Evolutionary conservation across 2,113 vertebrate species (phyloP), one percentile per base, ranked within the genome.

Genomic region (Periophthalmodon schlosseri): DNA sequence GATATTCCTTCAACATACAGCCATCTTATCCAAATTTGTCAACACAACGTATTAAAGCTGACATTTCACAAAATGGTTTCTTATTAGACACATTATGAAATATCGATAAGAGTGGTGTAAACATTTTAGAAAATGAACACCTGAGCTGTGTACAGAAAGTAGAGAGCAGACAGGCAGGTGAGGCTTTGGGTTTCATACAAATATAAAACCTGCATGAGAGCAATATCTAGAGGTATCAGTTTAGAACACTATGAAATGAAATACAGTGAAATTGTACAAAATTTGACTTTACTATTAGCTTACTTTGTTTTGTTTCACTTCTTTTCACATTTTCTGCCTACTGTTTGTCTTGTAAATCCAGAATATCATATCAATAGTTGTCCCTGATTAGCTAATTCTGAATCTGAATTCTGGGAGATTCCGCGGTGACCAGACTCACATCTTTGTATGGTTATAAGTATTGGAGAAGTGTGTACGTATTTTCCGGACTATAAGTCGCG

Each of bases 31-130:
- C 28, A 67, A 50, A 70, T 77, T 64, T 76, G 57, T 73, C 4
- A 69, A 76, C 3, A 64, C 57, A 58, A 20, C 49, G 3, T 66
- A 61, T 57, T 57, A 46, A 64, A 67, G 78, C 75, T 85, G 72
- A 71, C 68, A 33, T 69, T 66, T 33, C 66, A 77, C 66, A 2
- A 72, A 81, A 81, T 78, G 77, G 57, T 80, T 75, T 71, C 73
- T 72, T 47, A 70, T 66, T 65, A 46, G 63, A 80, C 58, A 39
- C 68, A 72, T 69, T 65, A 80, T 84, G 64, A 82, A 84, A 82
- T 84, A 84, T 76, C 81, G 50, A 78, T 84, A 70, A 82, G 44
- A 57, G 15, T 47, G 50, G 60, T 65, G 28, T 52, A 70, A 79
- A 80, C 69, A 73, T 76, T 86, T 86, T 68, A 67, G 74, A 11